Evolutionary conservation across 2,888 invertebrate genomes (phyloP).

Genomic region (Drosophila planitibia): DNA sequence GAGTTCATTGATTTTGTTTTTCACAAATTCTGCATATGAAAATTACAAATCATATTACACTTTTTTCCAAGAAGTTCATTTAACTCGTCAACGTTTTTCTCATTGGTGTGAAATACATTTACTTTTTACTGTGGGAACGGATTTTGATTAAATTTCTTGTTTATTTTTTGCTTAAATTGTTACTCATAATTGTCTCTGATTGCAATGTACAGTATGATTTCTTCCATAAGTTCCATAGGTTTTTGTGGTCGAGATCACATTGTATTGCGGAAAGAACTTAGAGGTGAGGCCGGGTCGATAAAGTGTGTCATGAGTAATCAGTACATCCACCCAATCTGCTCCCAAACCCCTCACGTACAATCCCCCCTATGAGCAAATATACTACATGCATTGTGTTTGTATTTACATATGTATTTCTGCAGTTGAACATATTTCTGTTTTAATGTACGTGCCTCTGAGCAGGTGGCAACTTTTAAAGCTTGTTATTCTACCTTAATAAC

Average conservation of each 20-base stretch:
- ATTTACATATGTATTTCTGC: constrained; percentile 7
- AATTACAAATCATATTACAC: constrained; percentile 52
- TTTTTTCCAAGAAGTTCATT: constrained; percentile 66
- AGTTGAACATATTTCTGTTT: constrained; percentile 1
- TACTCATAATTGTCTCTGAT: background rate
- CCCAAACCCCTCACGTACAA: background rate
- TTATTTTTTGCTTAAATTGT: constrained; percentile 6
- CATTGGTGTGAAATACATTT: constrained; percentile 34
- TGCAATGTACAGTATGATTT: background rate
- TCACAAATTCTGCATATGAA: constrained; percentile 15
- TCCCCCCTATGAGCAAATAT: background rate
- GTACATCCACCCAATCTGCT: background rate
- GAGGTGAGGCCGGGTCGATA: background rate
- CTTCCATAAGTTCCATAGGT: background rate
- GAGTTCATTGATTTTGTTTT: constrained; percentile 60
- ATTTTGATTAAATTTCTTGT: background rate
- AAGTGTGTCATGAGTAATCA: background rate
- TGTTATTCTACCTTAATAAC: constrained; percentile 40
- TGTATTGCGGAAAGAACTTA: background rate
- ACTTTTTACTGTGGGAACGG: constrained; percentile 33
- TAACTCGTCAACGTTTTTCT: constrained; percentile 48
- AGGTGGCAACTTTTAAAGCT: constrained; percentile 57
- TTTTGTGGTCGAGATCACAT: background rate
- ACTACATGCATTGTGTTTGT: background rate
- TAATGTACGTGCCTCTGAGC: constrained; percentile 36